These are phyloP conservation scores for Leptinotarsa lineolata DNA, from an alignment of 1,140 invertebrate species.

Conservation along the genomic window DNA sequence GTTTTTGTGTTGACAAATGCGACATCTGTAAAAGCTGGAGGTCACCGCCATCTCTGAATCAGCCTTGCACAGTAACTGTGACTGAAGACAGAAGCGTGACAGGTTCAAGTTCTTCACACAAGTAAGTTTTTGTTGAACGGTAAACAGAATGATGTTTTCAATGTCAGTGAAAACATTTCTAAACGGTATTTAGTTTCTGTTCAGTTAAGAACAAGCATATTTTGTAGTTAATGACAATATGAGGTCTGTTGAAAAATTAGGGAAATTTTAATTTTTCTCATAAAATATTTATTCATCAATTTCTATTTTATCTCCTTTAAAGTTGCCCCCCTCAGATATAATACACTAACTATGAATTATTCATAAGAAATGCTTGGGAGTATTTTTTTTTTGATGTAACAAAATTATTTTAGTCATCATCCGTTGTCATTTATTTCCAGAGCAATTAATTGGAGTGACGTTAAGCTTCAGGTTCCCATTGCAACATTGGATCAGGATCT, in stretches of 20 bases:
- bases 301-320: too few relatives aligned
- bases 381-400: background rate
- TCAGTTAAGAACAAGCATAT: too few relatives aligned
- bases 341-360: too few relatives aligned
- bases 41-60: slow-evolving; percentile 66
- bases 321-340: too few relatives aligned
- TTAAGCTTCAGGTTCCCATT: slow-evolving; percentile 51
- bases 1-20: slow-evolving; percentile 74
- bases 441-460: slow-evolving; percentile 48
- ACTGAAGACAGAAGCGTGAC: slow-evolving; percentile 60
- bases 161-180: too few relatives aligned
- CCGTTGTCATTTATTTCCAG: slow-evolving; percentile 32
- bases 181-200: too few relatives aligned
- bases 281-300: too few relatives aligned
- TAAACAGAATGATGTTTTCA: background rate
- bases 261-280: too few relatives aligned
- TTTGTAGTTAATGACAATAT: too few relatives aligned
- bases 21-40: slow-evolving; percentile 76
- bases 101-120: slow-evolving; percentile 13
- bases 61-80: slow-evolving; percentile 71
- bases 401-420: background rate
- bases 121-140: background rate
- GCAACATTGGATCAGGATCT: slow-evolving; percentile 58
- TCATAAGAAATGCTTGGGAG: too few relatives aligned
- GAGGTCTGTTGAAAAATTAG: too few relatives aligned